These are phyloP conservation scores for Alouatta palliata DNA, from an alignment of 2,113 vertebrate species.

Conservation along the genomic window DNA sequence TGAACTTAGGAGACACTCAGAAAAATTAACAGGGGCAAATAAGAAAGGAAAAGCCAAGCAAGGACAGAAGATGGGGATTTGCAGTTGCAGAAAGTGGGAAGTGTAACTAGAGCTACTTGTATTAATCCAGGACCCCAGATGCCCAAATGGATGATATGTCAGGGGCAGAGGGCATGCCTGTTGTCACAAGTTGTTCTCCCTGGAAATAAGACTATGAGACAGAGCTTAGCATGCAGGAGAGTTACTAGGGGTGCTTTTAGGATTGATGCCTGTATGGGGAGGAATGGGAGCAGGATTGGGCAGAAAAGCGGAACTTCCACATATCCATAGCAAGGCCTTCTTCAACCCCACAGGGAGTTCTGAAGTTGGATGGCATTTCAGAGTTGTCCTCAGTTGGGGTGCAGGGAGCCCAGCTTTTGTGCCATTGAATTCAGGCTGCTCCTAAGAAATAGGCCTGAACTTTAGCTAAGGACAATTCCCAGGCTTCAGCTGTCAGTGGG, in stretches of 20 bases:
- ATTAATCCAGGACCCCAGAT: background rate
- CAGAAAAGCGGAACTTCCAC: background rate
- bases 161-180: background rate
- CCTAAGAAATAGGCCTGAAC: background rate
- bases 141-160: background rate
- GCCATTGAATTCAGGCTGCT: no score
- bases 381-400: background rate
- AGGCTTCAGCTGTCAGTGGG: background rate
- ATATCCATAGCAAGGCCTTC: background rate
- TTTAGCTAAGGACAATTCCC: background rate
- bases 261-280: background rate
- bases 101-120: background rate
- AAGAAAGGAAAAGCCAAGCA: background rate
- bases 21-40: background rate
- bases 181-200: background rate
- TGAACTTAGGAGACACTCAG: background rate
- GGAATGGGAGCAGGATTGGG: background rate
- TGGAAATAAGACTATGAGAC: background rate
- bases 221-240: background rate
- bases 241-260: background rate
- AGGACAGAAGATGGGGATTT: background rate
- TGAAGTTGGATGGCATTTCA: background rate
- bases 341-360: background rate
- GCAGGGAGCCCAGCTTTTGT: background rate
- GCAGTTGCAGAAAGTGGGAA: rapidly evolving